These are phyloP conservation scores for Rhingia campestris DNA, from an alignment of 2,888 invertebrate genomes.

Conservation along the genomic window DNA sequence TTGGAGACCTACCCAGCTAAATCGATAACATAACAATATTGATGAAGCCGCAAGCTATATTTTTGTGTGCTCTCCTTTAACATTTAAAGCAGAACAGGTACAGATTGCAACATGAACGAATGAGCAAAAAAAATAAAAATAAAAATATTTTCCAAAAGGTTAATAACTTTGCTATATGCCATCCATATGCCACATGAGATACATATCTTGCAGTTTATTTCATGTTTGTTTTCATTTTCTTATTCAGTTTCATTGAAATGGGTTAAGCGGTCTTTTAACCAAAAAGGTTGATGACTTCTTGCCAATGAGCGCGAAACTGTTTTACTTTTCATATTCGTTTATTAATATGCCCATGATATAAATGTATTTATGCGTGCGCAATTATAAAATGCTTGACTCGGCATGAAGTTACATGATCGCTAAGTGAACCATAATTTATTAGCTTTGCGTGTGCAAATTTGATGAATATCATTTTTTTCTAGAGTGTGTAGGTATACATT, in stretches of 20 bases:
- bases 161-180: conserved; percentile 66
- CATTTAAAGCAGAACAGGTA: conserved; percentile 62
- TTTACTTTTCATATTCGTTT: conserved; percentile 46
- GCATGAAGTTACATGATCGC: neutral
- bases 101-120: conserved; percentile 22
- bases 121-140: conserved; percentile 7
- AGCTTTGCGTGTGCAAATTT: too few relatives aligned
- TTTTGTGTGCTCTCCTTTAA: conserved; percentile 46
- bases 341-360: neutral
- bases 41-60: conserved; percentile 59
- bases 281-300: conserved; percentile 63
- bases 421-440: too few relatives aligned
- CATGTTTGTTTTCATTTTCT: conserved; percentile 26
- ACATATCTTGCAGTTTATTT: conserved; percentile 53
- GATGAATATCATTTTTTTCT: too few relatives aligned
- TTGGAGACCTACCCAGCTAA: neutral
- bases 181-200: conserved; percentile 51
- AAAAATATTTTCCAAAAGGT: conserved; percentile 55
- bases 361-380: conserved; percentile 13
- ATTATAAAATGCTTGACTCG: conserved; percentile 21
- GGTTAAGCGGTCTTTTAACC: conserved; percentile 56
- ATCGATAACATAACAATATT: conserved; percentile 13
- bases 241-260: conserved; percentile 43
- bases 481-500: too few relatives aligned
- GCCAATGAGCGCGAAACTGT: conserved; percentile 16